Base-by-base conservation (phyloP, 2,888 invertebrate species). In the Gisinianus flammeolus region DNA sequence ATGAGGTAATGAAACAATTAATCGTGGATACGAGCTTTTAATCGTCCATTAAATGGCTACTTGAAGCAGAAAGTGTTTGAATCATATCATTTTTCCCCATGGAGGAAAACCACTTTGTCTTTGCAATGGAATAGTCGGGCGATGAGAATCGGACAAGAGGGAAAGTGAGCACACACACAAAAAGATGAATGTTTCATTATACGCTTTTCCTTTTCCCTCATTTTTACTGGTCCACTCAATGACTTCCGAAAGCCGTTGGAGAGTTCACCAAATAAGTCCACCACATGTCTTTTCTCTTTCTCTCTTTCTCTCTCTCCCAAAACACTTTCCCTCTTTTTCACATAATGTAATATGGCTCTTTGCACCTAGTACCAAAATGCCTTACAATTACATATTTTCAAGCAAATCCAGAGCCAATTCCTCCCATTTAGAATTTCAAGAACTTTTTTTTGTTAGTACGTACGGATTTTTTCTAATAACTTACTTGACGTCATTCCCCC, bases 1-100 rank as follows among this genome's bases (percentile, higher is more conserved):
- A 64, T 24, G n/a, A 26, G 30, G 66, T 66, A 66, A 66, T 66
- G 66, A 66, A 66, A 66, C 66, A 66, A 66, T 66, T 66, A 66
- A 28, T 66, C 66, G 26, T 66, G 19, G 28, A 19, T 66, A 66
- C 30, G 66, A 66, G 66, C 30, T 26, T 66, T 66, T 66, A 66
- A 66, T 66, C 66, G 66, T 66, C 66, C 28, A 31, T 26, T 66
- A 66, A 66, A 66, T 28, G 66, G 66, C 26, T 28, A 66, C 66
- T 30, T 30, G 30, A 66, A 31, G 30, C 28, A 66, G 30, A 66
- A 30, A 66, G 66, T 8, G 66, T 28, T 66, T 66, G 66, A 66
- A 66, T 28, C 30, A 3, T 26, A 26, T 30, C 28, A 66, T 66
- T 66, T 26, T 66, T 66, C 66, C 19, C 66, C 28, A 28, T 12